Percentiles rank a stretch among this genome's conserved stretches.
phyloP scores from a whole-genome alignment of 1,140 invertebrate species.

The Cydia strobilella region DNA sequence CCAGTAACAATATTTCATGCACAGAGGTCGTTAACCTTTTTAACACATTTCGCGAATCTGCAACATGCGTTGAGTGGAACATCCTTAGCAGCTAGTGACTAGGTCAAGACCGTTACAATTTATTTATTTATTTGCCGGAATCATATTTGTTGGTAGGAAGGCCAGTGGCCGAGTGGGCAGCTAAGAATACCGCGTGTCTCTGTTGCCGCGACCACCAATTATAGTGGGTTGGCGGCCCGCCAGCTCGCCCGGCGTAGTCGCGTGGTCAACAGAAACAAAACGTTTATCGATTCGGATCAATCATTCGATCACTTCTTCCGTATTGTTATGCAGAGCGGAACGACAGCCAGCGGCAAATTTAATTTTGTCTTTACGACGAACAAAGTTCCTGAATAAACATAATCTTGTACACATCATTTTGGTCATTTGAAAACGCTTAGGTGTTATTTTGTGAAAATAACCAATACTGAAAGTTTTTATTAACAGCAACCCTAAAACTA shows the following conservation, averaged over 20 bases:
- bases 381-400: no score
- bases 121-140: constrained; percentile 60
- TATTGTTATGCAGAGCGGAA: constrained; percentile 22
- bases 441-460: no score
- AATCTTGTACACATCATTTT: no score
- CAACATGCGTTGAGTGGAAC: constrained; percentile 42
- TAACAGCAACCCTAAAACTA: no score
- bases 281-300: constrained; percentile 65
- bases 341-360: background rate
- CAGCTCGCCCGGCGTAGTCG: constrained; percentile 55
- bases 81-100: constrained; percentile 52
- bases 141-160: constrained; percentile 64
- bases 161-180: constrained; percentile 73
- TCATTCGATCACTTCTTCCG: constrained; percentile 44
- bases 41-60: constrained; percentile 38
- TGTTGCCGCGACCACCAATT: constrained; percentile 73
- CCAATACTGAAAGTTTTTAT: no score
- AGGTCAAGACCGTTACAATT: constrained; percentile 67
- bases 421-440: no score
- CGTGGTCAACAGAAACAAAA: constrained; percentile 65
- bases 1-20: constrained; percentile 33
- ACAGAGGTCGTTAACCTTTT: constrained; percentile 48
- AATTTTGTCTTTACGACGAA: no score
- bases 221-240: constrained; percentile 73
- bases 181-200: constrained; percentile 75